Evolutionary conservation across 2,113 vertebrate genomes (phyloP).

Genomic region (Indicator indicator): DNA sequence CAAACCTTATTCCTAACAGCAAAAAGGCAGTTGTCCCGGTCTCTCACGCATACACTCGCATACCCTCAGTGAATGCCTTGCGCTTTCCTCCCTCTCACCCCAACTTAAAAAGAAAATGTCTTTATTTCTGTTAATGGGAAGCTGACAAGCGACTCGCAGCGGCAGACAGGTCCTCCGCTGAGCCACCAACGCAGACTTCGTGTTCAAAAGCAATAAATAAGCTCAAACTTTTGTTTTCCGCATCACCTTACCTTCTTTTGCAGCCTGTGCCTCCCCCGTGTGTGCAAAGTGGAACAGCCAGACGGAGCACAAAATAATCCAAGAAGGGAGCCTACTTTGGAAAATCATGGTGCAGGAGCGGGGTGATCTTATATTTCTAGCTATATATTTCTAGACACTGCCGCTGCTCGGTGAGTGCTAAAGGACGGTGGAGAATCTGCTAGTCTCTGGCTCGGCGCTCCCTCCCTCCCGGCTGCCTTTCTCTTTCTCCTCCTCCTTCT

Average conservation of each 20-base stretch:
- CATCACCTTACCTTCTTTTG: constrained; percentile 93
- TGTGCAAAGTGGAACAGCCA: constrained; percentile 83
- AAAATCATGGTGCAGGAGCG: constrained; percentile 87
- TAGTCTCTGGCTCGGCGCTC: constrained; percentile 31
- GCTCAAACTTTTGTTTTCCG: constrained; percentile 74
- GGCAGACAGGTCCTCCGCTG: background rate
- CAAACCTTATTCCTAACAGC: background rate
- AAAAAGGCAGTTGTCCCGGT: background rate
- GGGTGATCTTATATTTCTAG: constrained; percentile 43
- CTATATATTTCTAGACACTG: constrained; percentile 42
- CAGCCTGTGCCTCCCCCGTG: constrained; percentile 89
- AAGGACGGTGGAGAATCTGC: constrained; percentile 37
- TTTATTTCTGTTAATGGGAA: too few species aligned
- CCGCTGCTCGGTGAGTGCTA: constrained; percentile 56
- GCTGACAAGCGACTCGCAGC: background rate
- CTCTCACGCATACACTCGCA: background rate
- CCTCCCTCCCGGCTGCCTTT: constrained; percentile 24
- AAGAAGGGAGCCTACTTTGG: constrained; percentile 81
- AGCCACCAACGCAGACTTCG: background rate
- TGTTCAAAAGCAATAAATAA: constrained; percentile 46
- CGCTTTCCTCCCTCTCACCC: background rate
- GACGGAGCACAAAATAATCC: constrained; percentile 90
- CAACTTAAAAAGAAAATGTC: background rate
- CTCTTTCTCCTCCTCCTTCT: background rate
- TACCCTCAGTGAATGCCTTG: background rate